These are phyloP conservation scores for Ectropis grisescens DNA, from an alignment of 1,140 invertebrate genomes.

Conservation along the genomic window DNA sequence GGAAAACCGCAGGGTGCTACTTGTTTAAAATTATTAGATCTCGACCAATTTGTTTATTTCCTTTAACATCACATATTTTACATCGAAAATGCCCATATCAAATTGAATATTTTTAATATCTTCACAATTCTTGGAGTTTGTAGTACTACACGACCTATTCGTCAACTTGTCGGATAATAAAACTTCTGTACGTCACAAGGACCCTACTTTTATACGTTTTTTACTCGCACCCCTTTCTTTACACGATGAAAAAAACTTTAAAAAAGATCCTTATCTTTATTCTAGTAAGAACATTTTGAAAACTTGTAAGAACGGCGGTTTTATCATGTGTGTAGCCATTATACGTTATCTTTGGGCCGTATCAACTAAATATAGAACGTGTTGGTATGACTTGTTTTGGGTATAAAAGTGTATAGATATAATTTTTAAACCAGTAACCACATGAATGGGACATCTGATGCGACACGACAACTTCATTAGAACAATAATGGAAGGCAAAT, in stretches of 20 bases:
- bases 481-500: no score
- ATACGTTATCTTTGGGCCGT: conserved; percentile 8
- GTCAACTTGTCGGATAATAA: conserved; percentile 50
- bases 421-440: no score
- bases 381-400: conserved; percentile 10
- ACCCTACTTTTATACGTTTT: conserved; percentile 39
- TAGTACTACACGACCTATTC: conserved; percentile 31
- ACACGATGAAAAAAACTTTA: conserved; percentile 30
- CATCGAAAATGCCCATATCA: no score
- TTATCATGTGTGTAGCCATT: conserved; percentile 32
- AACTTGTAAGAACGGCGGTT: conserved; percentile 39
- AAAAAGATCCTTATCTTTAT: conserved; percentile 34
- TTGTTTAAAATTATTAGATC: no score
- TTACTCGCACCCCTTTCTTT: conserved; percentile 46
- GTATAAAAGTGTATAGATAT: no score
- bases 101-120: no score
- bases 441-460: no score
- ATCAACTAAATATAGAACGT: conserved; percentile 15
- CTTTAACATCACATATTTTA: no score
- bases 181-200: conserved; percentile 41
- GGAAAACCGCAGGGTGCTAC: no score
- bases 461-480: no score
- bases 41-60: no score
- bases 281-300: conserved; percentile 41
- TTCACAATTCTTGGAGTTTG: no score